These are phyloP conservation scores for Ctenoplectra terminalis DNA, from an alignment of 1,140 invertebrate genomes.

Conservation along the genomic window DNA sequence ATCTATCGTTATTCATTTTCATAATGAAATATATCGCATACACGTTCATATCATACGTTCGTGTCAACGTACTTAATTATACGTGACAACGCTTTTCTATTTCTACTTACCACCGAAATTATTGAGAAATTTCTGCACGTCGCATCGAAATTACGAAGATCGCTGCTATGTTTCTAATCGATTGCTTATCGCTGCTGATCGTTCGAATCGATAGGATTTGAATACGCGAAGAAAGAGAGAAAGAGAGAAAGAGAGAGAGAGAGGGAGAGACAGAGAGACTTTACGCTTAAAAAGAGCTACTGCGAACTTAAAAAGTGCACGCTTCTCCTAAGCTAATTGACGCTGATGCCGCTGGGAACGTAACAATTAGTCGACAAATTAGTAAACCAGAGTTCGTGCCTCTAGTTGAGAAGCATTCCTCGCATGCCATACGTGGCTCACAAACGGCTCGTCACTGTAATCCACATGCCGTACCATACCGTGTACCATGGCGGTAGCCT, in stretches of 20 bases:
- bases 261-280: background rate
- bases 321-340: conserved; percentile 7
- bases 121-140: background rate
- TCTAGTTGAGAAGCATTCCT: conserved; percentile 79
- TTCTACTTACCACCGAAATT: background rate
- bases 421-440: conserved; percentile 85
- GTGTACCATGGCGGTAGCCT: conserved; percentile 74
- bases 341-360: conserved; percentile 23
- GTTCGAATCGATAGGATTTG: no score
- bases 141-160: background rate
- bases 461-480: conserved; percentile 76
- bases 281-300: background rate
- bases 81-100: background rate
- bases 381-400: conserved; percentile 69
- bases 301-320: background rate
- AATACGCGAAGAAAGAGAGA: background rate
- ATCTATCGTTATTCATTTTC: background rate
- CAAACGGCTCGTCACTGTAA: conserved; percentile 85
- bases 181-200: background rate
- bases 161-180: no score
- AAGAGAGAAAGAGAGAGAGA: background rate
- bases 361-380: conserved; percentile 24
- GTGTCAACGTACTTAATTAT: background rate
- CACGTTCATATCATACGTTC: background rate
- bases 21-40: background rate